Conservation (phyloP, 2,888 invertebrate species). For the Drosophila diplacantha region DNA sequence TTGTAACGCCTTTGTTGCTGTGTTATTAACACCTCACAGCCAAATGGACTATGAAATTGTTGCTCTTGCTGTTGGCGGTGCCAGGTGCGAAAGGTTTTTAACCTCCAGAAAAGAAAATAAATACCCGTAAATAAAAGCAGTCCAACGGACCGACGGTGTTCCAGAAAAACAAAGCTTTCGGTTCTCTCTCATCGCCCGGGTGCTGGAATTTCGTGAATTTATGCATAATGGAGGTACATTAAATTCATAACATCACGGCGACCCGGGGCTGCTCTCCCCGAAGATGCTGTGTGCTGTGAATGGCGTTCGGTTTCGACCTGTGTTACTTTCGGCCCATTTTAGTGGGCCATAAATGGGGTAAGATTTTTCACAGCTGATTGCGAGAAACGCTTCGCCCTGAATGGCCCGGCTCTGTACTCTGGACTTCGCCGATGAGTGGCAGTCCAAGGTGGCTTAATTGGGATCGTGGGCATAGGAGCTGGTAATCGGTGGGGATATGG, state of each 20-base stretch:
- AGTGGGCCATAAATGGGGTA: conserved; percentile 72
- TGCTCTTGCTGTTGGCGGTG: conserved; percentile 3
- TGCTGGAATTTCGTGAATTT: conserved; percentile 71
- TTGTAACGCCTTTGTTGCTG: conserved; percentile 74
- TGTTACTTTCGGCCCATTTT: conserved; percentile 48
- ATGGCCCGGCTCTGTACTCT: conserved; percentile 57
- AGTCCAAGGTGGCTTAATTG: conserved; percentile 22
- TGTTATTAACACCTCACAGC: conserved; percentile 70
- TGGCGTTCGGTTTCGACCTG: conserved; percentile 38
- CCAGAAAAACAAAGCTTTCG: conserved; percentile 58
- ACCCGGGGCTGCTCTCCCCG: conserved; percentile 6
- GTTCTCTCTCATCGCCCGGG: conserved; percentile 41
- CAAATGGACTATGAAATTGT: conserved; percentile 73
- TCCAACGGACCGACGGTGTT: conserved; percentile 18
- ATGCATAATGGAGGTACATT: conserved; percentile 70
- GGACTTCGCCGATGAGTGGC: conserved; percentile 9
- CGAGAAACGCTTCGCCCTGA: conserved; percentile 61
- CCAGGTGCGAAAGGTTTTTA: conserved; percentile 52
- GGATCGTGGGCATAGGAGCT: not conserved
- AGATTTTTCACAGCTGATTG: conserved; percentile 74
- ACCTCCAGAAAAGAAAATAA: conserved; percentile 35
- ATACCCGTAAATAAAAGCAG: conserved; percentile 15
- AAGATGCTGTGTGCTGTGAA: conserved; percentile 43
- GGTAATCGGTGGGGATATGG: not conserved
- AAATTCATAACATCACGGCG: conserved; percentile 66